Conservation (phyloP, 2,888 invertebrate genomes). For the Ormyrus nitidulus region DNA sequence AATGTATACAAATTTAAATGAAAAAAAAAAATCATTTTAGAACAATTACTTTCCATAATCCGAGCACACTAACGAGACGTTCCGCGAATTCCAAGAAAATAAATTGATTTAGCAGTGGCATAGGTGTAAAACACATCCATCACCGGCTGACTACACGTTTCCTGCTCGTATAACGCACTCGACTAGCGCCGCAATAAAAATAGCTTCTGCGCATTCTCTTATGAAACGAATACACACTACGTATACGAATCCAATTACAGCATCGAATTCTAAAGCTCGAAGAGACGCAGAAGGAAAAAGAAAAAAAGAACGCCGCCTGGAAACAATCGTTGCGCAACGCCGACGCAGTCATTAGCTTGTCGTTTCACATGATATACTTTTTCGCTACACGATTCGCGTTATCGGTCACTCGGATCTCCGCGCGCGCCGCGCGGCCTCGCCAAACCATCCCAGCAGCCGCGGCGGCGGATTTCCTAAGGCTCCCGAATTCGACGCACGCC, state of each 20-base stretch:
- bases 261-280: constrained; percentile 23
- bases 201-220: constrained; percentile 30
- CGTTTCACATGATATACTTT: background rate
- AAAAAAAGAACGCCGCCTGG: background rate
- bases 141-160: background rate
- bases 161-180: background rate
- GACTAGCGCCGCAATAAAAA: constrained; percentile 26
- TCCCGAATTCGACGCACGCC: background rate
- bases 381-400: constrained; percentile 18
- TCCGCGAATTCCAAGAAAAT: too few relatives aligned
- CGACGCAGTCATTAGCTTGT: constrained; percentile 37
- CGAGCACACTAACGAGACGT: too few relatives aligned
- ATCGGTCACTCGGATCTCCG: constrained; percentile 25
- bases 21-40: too few relatives aligned
- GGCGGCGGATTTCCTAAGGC: background rate
- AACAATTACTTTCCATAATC: too few relatives aligned
- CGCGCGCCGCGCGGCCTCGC: background rate
- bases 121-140: background rate
- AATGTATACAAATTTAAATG: too few relatives aligned
- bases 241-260: constrained; percentile 46
- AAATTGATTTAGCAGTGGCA: background rate
- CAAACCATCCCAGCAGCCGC: background rate
- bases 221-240: constrained; percentile 30
- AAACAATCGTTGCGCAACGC: constrained; percentile 23
- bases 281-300: background rate